Evolutionary conservation across 2,797 vertebrate genomes (phyloP), one percentile per base, ranked within the genome.

Genomic region (Buceros bicornis): DNA sequence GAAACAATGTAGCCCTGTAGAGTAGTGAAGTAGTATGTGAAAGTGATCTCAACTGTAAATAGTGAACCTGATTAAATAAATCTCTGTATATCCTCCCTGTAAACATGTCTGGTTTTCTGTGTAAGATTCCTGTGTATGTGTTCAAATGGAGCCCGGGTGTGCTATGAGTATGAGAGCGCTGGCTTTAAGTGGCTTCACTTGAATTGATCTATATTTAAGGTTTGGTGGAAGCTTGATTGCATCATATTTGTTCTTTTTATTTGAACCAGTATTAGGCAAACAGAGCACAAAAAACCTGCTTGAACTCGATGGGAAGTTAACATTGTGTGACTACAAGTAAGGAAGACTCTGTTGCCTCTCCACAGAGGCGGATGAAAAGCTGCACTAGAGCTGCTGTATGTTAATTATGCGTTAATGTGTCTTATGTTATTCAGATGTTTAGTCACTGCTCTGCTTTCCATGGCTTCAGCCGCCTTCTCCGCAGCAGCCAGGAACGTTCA

Each of bases 11-110:
- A 98, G 98, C 97, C 96, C 81, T 95, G 94, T 98, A 97, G 98
- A 98, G 97, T 97, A 98, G 98, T 92, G 53, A 91, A 96, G 95
- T 94, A 97, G 95, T 97, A 93, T 93, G 97, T 98, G 96, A 96
- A 98, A 97, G 97, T 98, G 97, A 98, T 97, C 96, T 98, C 95
- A 98, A 97, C 94, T 99, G 99, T 99, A 99, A 99, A 99, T 99
- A 98, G 98, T 97, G 97, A 97, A 97, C 97, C 97, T 97, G 96
- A 98, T 97, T 93, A 98, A 98, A 98, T 98, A 98, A 97, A 98
- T 88, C 96, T 97, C 97, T 98, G 95, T 98, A 98, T 97, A 98
- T 98, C 97, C 98, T 97, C 95, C 96, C 95, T 92, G 47, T 58
- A 91, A 93, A 51, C 20, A 33, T 92, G 80, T 87, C 64, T 82